Evolutionary conservation across 2,113 vertebrate species (phyloP).

Genomic region (Equus quagga): DNA sequence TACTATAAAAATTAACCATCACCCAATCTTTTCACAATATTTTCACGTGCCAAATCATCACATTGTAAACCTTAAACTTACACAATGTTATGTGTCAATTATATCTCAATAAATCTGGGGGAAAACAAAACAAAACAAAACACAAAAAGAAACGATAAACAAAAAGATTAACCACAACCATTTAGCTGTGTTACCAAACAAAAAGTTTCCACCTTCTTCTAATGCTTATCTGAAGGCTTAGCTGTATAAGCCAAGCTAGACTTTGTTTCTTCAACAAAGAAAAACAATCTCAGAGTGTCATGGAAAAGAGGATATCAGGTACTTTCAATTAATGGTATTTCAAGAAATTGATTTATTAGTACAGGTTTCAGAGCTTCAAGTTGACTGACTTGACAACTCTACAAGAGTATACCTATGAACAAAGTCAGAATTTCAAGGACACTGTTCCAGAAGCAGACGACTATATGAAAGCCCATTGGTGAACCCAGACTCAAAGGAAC

Average conservation of each 20-base stretch:
- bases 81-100: background rate
- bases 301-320: background rate
- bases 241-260: background rate
- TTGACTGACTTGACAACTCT: accelerated
- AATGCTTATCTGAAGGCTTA: background rate
- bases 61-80: background rate
- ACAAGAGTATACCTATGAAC: background rate
- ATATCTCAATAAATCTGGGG: background rate
- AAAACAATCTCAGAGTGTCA: background rate
- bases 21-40: background rate
- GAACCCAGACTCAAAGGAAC: background rate
- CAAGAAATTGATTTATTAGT: background rate
- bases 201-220: background rate
- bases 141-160: background rate
- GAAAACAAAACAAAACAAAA: background rate
- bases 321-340: background rate
- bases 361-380: background rate
- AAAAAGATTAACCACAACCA: background rate
- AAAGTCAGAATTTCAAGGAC: background rate
- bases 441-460: background rate
- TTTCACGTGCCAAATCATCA: background rate
- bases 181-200: background rate
- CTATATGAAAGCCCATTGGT: background rate
- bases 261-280: background rate
- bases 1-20: background rate